phyloP scores from a whole-genome alignment of 1,140 invertebrate species.

The Drosophila albomicans region DNA sequence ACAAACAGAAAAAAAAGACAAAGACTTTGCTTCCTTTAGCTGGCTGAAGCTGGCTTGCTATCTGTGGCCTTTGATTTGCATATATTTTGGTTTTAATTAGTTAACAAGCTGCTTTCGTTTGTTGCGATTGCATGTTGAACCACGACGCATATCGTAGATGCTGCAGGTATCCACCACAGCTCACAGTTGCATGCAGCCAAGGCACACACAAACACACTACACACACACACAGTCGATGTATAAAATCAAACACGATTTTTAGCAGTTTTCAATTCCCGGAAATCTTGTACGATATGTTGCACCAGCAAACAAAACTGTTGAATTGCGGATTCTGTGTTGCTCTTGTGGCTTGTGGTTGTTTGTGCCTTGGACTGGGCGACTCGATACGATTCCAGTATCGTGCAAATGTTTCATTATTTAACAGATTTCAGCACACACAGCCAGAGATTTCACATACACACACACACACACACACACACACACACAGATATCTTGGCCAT shows the following conservation, averaged over 20 bases:
- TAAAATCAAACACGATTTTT: constrained; percentile 84
- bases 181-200: constrained; percentile 62
- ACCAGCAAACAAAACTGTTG: constrained; percentile 60
- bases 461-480: too few species aligned
- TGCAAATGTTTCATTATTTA: constrained; percentile 83
- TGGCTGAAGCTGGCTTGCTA: constrained; percentile 1
- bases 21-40: neutral
- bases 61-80: constrained; percentile 78
- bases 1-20: constrained; percentile 45
- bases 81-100: constrained; percentile 85
- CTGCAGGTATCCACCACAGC: constrained; percentile 43
- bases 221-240: constrained; percentile 48
- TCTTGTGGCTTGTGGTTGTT: constrained; percentile 14
- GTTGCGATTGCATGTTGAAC: constrained; percentile 83
- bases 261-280: constrained; percentile 83
- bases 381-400: constrained; percentile 76
- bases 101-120: constrained; percentile 85
- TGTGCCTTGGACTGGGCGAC: constrained; percentile 12
- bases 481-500: neutral
- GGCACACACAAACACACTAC: constrained; percentile 9
- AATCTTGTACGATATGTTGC: constrained; percentile 82
- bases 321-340: constrained; percentile 49
- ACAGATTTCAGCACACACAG: constrained; percentile 70
- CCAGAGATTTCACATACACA: constrained; percentile 38
- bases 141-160: constrained; percentile 82